Conservation (phyloP, 2,797 vertebrate species). For the Tragelaphus eurycerus region DNA sequence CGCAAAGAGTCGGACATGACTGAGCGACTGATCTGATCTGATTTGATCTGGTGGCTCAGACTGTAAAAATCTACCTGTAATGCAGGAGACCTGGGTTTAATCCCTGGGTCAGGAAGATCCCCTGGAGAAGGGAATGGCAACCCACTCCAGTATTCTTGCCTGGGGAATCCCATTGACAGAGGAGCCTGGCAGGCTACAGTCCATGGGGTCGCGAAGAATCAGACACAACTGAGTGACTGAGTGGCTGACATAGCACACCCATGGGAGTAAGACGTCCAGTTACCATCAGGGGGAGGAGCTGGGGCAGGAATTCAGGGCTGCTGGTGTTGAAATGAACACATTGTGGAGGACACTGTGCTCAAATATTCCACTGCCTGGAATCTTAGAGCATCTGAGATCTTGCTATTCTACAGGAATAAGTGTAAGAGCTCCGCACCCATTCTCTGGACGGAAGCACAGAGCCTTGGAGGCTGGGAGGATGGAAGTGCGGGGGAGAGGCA, state of each 20-base stretch:
- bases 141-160: neutral
- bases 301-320: neutral
- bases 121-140: neutral
- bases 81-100: neutral
- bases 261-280: neutral
- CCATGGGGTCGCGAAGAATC: neutral
- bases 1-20: no score
- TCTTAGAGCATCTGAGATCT: neutral
- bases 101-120: neutral
- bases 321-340: neutral
- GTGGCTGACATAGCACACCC: neutral
- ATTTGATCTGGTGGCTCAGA: neutral
- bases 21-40: no score
- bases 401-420: neutral
- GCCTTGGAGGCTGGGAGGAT: neutral
- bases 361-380: neutral
- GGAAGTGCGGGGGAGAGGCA: neutral
- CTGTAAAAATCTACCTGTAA: neutral
- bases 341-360: neutral
- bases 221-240: neutral
- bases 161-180: neutral
- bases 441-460: neutral
- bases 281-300: no score
- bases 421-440: neutral
- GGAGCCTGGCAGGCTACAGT: neutral